phyloP scores from a whole-genome alignment of 2,113 vertebrate genomes.

The Telmatochromis sp. region DNA sequence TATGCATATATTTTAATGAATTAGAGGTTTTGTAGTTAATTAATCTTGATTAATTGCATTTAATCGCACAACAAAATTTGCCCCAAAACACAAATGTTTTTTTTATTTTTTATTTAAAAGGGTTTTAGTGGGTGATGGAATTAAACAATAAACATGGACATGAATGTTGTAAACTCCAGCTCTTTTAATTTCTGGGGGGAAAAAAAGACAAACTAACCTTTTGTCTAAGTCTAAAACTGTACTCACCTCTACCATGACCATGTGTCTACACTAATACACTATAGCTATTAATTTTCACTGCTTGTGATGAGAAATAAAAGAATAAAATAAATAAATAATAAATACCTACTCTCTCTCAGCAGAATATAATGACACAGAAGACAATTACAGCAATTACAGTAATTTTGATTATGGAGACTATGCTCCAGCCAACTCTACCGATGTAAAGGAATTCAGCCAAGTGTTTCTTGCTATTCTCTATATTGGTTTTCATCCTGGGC shows the following conservation, averaged over 20 bases:
- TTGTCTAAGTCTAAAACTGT: background rate
- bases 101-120: background rate
- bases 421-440: background rate
- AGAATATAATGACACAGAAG: rapidly evolving
- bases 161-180: background rate
- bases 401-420: rapidly evolving
- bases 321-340: background rate
- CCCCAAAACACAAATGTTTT: too few relatives aligned
- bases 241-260: background rate
- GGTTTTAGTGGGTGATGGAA: background rate
- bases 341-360: background rate
- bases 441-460: constrained; percentile 22
- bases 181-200: rapidly evolving
- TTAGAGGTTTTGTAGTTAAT: background rate
- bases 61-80: background rate
- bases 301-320: background rate
- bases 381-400: background rate
- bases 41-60: background rate
- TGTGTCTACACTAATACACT: background rate
- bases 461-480: constrained; percentile 73
- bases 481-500: constrained; percentile 70
- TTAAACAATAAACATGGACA: background rate
- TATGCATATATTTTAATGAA: background rate
- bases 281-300: background rate
- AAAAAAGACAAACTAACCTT: background rate